Base-by-base conservation (phyloP, 1,140 invertebrate genomes). In the Pogonomyrmex barbatus region DNA sequence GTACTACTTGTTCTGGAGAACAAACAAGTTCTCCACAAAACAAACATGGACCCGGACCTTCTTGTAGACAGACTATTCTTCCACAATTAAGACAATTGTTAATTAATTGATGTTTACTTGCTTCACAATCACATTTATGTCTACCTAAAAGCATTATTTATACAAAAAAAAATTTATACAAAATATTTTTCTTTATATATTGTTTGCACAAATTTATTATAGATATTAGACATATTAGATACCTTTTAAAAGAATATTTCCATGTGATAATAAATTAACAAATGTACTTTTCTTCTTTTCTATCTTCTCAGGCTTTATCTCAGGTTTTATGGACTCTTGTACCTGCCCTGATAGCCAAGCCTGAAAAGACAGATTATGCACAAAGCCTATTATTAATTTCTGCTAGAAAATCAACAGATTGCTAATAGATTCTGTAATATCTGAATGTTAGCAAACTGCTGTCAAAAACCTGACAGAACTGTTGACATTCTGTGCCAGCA, bases 81-180 rank as follows among this genome's bases (percentile, higher is more conserved):
- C 99, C 99, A 96, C 99, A 99, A 75, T 97, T 96, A 0, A 98
- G 92, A 92, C 99, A 99, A 95, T 99, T 99, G 92, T 98, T 99
- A 67, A 99, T 96, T 12, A 99, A 95, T 70, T 96, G 95, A 95
- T 99, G 99, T 92, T 97, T 97, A 17, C 96, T 96, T 2, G 98
- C 99, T 95, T 99, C 97, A 93, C 99, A 99, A 75, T 99, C 96
- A 95, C 99, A 99, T 63, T 95, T 94, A 89, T 98, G 97, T 77
- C 99, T 96, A 56, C 98, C 98, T 97, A 81, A 85, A 65, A 81
- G 87, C 67, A 82, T 76, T 65, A 63, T 60, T 24, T 24, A 24
- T 12, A 33, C 12, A 50, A 73, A 65, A 73, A 54, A 73, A 81
- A 79, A 86, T 70, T 85, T 54, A 90, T 68, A 52, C 8, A 84